Base-by-base conservation (phyloP, 2,797 vertebrate genomes). In the Falco berigora region DNA sequence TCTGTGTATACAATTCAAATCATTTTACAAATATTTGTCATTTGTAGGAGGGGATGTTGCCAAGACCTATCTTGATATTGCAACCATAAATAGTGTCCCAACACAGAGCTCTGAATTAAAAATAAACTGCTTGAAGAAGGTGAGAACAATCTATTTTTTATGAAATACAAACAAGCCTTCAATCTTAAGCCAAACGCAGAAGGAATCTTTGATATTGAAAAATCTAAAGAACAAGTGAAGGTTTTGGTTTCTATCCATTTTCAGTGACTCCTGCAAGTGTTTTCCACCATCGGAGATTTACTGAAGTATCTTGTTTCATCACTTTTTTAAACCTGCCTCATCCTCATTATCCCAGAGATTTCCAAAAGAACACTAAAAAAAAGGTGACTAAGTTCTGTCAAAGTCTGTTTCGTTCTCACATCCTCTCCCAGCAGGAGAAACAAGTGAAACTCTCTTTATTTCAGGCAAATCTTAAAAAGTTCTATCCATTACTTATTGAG, bases 11-110 rank as follows among this genome's bases (percentile, higher is more conserved):
- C 93, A 92, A 42, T 55, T 93, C 91, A 91, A 95, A 81, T 63
- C 34, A 58, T 96, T 96, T 96, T 90, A 92, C 88, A 97, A 97
- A 97, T 96, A 95, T 93, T 97, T 96, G 78, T 90, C 85, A 77
- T 95, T 94, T 94, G 86, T 49, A 89, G 94, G 67, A 87, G 77
- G 68, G 92, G 68, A 68, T 34, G 75, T 66, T 96, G 96, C 94
- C 90, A 96, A 92, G 87, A 68, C 34, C 80, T 75, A 32, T 87
- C 92, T 95, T 85, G 84, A 82, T 74, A 44, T 36, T 69, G 77
- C 28, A 52, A 25, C 36, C 44, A 46, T 88, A 94, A 94, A 96
- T 95, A 64, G 46, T 22, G 34, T 80, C 64, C 47, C 38, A 40
- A 66, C 62, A 38, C 72, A 63, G 49, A 94, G n/a, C 19, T 91